A percentile compares a stretch with the other conserved stretches of the same genome.
phyloP scores from a whole-genome alignment of 2,888 invertebrate species.

The Cryptosula pallasiana region DNA sequence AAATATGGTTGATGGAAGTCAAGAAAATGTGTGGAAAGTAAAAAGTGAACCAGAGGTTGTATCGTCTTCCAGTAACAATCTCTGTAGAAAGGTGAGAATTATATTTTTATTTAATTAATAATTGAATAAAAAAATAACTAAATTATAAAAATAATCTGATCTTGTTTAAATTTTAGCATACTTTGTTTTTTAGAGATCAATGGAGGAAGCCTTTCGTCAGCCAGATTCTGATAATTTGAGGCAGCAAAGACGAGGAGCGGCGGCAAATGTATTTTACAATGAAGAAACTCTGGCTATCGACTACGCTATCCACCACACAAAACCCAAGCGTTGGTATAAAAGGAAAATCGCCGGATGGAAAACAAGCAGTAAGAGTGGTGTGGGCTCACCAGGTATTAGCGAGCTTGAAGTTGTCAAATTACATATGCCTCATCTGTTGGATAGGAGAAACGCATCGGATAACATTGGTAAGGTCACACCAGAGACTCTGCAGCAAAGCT shows the following conservation, averaged over 20 bases:
- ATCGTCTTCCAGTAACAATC: too few species aligned
- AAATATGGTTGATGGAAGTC: too few species aligned
- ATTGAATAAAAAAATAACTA: too few species aligned
- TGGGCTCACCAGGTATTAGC: neutral
- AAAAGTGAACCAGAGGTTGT: too few species aligned
- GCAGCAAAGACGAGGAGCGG: neutral
- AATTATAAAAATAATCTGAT: too few species aligned
- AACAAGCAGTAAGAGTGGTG: neutral
- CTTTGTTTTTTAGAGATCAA: neutral
- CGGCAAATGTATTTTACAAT: constrained; percentile 1
- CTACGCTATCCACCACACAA: neutral
- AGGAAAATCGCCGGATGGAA: neutral
- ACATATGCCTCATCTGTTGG: neutral
- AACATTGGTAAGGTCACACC: neutral
- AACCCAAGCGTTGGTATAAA: neutral
- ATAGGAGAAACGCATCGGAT: constrained; percentile 2
- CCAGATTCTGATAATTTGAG: neutral
- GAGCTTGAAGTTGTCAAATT: constrained; percentile 1
- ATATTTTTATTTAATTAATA: too few species aligned
- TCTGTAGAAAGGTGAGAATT: too few species aligned
- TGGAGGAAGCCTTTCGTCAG: neutral
- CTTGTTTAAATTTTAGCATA: too few species aligned
- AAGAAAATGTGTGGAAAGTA: too few species aligned
- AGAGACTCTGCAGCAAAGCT: neutral
- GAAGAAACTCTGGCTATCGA: constrained; percentile 19